Percentiles rank a stretch among this genome's conserved stretches.
These are phyloP conservation scores for Mystacides longicornis DNA, from an alignment of 2,888 invertebrate species.

Conservation along the genomic window DNA sequence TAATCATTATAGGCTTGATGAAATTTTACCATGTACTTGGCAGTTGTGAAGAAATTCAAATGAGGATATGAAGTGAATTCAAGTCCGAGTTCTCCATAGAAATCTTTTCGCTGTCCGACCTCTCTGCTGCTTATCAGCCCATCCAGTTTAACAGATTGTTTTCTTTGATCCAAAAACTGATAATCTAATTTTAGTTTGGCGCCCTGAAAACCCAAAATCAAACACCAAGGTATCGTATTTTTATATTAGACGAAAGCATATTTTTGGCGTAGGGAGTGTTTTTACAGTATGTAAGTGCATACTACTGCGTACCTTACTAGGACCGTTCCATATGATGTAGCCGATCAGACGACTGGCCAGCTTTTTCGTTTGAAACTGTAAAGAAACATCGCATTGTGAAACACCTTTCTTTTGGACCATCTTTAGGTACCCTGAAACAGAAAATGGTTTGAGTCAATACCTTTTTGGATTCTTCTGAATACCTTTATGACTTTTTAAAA, in stretches of 20 bases:
- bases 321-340: constrained; percentile 55
- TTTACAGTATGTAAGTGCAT: too few relatives aligned
- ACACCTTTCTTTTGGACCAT: constrained; percentile 60
- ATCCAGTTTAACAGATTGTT: constrained; percentile 49
- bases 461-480: too few relatives aligned
- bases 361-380: constrained; percentile 72
- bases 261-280: too few relatives aligned
- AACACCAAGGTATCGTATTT: too few relatives aligned
- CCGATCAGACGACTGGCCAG: constrained; percentile 66
- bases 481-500: too few relatives aligned
- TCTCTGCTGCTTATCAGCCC: constrained; percentile 49
- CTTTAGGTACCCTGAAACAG: constrained; percentile 46
- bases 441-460: neutral
- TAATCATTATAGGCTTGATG: neutral
- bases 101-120: constrained; percentile 49
- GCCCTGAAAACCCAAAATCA: constrained; percentile 30
- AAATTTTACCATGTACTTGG: constrained; percentile 55
- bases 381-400: constrained; percentile 66
- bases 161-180: constrained; percentile 51
- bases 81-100: constrained; percentile 59
- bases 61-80: constrained; percentile 70
- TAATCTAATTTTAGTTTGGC: constrained; percentile 60
- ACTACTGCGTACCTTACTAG: constrained; percentile 32
- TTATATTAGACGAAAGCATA: too few relatives aligned
- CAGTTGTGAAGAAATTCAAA: constrained; percentile 59